These are phyloP conservation scores for Corythaeola cristata DNA, from an alignment of 2,113 vertebrate species.

Conservation along the genomic window DNA sequence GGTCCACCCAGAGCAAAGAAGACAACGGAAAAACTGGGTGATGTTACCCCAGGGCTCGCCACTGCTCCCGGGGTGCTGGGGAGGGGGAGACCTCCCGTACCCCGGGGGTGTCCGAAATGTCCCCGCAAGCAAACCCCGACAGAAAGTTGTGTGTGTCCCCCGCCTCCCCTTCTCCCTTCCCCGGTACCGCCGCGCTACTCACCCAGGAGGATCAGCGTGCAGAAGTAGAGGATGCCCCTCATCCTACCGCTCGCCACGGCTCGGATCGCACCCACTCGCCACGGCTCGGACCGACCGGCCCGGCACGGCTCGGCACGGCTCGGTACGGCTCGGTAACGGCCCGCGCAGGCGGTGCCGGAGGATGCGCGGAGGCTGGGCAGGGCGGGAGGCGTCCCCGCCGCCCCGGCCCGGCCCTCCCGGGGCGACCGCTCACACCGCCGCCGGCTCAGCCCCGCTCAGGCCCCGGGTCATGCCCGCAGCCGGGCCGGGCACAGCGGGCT, in stretches of 20 bases:
- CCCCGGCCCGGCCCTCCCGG: neutral
- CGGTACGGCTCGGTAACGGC: neutral
- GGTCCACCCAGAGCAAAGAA: neutral
- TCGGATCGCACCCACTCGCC: neutral
- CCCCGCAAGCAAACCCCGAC: neutral
- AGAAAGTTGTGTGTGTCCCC: neutral
- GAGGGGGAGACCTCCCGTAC: neutral
- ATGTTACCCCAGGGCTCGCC: neutral
- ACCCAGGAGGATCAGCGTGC: constrained; percentile 52
- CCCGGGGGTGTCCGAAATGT: neutral
- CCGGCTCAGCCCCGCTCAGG: neutral
- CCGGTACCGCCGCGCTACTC: neutral
- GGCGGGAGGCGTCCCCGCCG: neutral
- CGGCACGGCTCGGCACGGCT: neutral
- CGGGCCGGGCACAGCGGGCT: neutral
- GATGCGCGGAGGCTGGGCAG: neutral
- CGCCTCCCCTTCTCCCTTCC: neutral
- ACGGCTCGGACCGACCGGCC: neutral
- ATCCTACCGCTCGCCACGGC: constrained; percentile 28
- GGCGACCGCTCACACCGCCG: neutral
- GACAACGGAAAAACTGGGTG: neutral
- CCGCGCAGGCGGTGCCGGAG: neutral
- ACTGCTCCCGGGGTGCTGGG: neutral
- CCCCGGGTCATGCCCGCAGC: neutral
- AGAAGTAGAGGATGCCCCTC: constrained; percentile 54